phyloP scores from a whole-genome alignment of 1,140 invertebrate genomes.

The Camponotus pennsylvanicus region DNA sequence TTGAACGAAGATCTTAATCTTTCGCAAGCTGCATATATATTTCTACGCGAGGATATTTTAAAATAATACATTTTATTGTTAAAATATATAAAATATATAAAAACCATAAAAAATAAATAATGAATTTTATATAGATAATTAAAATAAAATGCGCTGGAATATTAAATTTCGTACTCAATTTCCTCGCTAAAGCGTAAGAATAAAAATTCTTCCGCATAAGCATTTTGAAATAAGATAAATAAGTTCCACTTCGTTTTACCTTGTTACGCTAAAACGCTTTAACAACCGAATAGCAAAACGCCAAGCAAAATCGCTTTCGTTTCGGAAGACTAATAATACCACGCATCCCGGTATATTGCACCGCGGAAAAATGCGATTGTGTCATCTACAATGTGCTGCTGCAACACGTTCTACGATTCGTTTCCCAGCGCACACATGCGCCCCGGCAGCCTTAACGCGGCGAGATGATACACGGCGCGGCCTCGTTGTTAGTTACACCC shows the following conservation, averaged over 20 bases:
- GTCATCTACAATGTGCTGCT: slow-evolving; percentile 29
- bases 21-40: too few relatives aligned
- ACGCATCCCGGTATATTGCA: slow-evolving; percentile 30
- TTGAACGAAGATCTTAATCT: neutral
- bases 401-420: slow-evolving; percentile 41
- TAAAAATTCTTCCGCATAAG: neutral
- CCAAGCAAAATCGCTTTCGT: slow-evolving; percentile 43
- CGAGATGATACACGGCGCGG: slow-evolving; percentile 53
- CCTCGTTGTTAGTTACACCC: slow-evolving; percentile 55
- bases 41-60: too few relatives aligned
- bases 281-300: neutral
- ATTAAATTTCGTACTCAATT: neutral
- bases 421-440: slow-evolving; percentile 27
- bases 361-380: slow-evolving; percentile 51
- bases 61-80: neutral
- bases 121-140: neutral
- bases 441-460: slow-evolving; percentile 36
- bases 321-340: slow-evolving; percentile 51
- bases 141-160: neutral
- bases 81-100: neutral
- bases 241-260: slow-evolving; percentile 1
- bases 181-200: neutral
- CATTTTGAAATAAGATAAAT: neutral
- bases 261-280: neutral
- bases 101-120: neutral